Percentiles rank a stretch among this genome's conserved stretches.
These are phyloP conservation scores for Trogon melanurus DNA, from an alignment of 2,113 vertebrate species.

Conservation along the genomic window DNA sequence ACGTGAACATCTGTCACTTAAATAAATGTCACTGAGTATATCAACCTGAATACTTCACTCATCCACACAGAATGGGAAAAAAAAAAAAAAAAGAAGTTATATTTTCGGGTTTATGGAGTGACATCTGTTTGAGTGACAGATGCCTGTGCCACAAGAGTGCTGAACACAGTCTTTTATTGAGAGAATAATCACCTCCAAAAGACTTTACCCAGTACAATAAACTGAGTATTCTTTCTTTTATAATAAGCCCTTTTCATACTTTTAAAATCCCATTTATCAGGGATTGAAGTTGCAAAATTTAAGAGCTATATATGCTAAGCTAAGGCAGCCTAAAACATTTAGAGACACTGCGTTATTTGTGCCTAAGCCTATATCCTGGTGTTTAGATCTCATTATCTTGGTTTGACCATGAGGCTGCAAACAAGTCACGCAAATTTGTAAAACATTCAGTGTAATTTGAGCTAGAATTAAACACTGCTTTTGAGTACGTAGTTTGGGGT, in stretches of 20 bases:
- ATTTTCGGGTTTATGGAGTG: conserved; percentile 2
- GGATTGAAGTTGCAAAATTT: neutral
- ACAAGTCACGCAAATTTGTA: conserved; percentile 3
- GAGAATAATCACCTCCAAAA: conserved; percentile 22
- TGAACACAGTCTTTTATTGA: neutral
- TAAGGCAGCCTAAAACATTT: neutral
- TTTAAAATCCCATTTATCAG: conserved; percentile 33
- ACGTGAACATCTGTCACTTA: conserved; percentile 42
- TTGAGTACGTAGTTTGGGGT: neutral
- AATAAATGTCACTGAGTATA: neutral
- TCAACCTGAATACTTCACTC: conserved; percentile 8
- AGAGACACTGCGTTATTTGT: neutral
- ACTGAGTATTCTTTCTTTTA: neutral
- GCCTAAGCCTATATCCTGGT: neutral
- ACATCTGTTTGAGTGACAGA: conserved; percentile 64
- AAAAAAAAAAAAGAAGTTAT: neutral
- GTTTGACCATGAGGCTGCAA: neutral
- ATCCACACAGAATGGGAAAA: neutral
- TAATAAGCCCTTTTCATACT: neutral
- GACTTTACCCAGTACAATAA: conserved; percentile 17
- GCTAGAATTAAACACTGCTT: conserved; percentile 9
- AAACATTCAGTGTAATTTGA: neutral
- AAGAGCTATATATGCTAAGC: neutral
- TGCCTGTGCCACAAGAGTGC: neutral
- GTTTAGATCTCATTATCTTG: conserved; percentile 11